A percentile compares a stretch with the other conserved stretches of the same genome.
These are phyloP conservation scores for Eidolon helvum DNA, from an alignment of 2,113 vertebrate genomes.

Conservation along the genomic window DNA sequence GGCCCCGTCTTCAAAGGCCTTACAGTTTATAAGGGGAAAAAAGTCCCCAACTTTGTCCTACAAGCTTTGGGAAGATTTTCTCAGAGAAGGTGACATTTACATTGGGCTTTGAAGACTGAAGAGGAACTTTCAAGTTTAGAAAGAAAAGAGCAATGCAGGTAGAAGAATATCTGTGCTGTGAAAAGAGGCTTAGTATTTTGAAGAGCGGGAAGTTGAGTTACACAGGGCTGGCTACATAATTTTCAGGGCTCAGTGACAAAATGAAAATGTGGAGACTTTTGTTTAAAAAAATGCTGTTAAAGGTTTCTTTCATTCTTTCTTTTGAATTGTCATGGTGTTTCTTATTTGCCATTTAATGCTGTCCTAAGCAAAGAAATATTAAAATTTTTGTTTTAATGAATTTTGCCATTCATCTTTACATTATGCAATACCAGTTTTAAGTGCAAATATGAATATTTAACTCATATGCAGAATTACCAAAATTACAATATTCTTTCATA, in stretches of 20 bases:
- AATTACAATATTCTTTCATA: background rate
- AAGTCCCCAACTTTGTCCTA: background rate
- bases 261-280: background rate
- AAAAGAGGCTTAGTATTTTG: background rate
- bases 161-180: background rate
- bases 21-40: background rate
- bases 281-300: background rate
- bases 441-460: background rate
- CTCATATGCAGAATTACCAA: background rate
- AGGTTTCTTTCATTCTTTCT: background rate
- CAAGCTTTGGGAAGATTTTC: background rate
- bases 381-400: background rate
- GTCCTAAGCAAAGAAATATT: background rate
- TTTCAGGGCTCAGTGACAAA: background rate
- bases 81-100: slow-evolving; percentile 6
- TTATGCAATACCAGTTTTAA: background rate
- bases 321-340: background rate
- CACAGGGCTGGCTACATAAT: background rate
- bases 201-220: background rate
- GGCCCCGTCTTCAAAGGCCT: background rate
- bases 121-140: background rate
- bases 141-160: background rate
- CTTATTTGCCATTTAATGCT: background rate
- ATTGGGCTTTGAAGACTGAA: background rate
- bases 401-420: slow-evolving; percentile 10